Conservation (phyloP, 2,113 vertebrate species). For the Vireo altiloquus region DNA sequence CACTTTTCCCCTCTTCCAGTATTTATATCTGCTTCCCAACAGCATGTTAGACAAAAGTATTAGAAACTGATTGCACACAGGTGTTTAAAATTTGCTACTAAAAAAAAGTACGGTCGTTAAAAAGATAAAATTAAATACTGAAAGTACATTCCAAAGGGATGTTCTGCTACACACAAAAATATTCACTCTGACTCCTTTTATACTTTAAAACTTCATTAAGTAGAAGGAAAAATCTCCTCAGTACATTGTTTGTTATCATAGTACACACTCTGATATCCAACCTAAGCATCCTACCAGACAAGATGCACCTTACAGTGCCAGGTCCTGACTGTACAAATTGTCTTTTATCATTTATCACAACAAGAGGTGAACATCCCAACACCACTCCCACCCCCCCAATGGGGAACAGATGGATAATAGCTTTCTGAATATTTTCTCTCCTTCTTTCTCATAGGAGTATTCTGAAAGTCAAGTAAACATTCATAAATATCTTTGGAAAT, state of each 20-base stretch:
- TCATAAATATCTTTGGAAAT: neutral
- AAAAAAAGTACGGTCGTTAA: neutral
- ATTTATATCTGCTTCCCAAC: neutral
- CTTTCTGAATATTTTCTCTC: neutral
- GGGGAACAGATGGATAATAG: no score
- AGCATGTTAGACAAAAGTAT: neutral
- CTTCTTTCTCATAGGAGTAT: neutral
- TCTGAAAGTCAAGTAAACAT: neutral
- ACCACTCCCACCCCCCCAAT: fast-evolving
- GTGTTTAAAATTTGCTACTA: neutral
- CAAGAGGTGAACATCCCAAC: neutral
- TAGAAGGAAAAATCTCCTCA: neutral
- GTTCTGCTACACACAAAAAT: neutral
- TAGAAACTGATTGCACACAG: neutral
- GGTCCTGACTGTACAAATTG: neutral
- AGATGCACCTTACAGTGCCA: neutral
- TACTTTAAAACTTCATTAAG: neutral
- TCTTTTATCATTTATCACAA: neutral
- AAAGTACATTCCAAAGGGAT: neutral
- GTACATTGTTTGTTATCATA: neutral
- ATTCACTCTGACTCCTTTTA: neutral
- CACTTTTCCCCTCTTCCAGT: neutral
- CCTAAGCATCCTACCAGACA: neutral
- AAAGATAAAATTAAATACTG: neutral
- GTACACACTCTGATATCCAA: neutral